Percentiles rank a stretch among this genome's conserved stretches.
These are phyloP conservation scores for Cephus nigrinus DNA, from an alignment of 2,888 invertebrate species.

Conservation along the genomic window DNA sequence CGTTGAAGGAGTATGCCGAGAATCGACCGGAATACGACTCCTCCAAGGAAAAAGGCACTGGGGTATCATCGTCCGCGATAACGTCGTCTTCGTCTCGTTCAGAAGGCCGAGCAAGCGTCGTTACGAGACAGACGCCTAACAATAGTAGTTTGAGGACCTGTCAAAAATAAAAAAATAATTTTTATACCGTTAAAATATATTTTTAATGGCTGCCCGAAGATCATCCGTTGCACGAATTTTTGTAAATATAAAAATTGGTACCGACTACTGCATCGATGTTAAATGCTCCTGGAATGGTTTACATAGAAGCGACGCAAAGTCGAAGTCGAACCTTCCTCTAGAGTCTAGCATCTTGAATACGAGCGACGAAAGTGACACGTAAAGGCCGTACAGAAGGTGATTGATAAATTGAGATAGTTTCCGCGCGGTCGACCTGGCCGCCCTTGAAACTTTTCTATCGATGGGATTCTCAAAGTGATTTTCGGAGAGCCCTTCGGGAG, in stretches of 20 bases:
- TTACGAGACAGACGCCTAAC: not conserved
- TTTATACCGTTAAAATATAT: not conserved
- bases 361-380: not conserved
- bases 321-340: not conserved
- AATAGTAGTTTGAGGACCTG: not conserved
- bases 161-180: not conserved
- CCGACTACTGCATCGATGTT: not conserved
- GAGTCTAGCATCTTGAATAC: not conserved
- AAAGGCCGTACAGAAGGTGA: not conserved
- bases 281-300: not conserved
- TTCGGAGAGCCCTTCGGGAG: slow-evolving; percentile 15
- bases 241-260: too few species aligned
- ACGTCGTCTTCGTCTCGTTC: not conserved
- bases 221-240: too few species aligned
- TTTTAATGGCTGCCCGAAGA: too few species aligned
- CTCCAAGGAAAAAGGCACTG: slow-evolving; percentile 56
- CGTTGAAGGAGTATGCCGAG: slow-evolving; percentile 61
- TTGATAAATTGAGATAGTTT: slow-evolving; percentile 28
- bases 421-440: not conserved
- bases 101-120: not conserved
- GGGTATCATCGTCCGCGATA: slow-evolving; percentile 7
- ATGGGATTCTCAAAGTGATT: slow-evolving; percentile 9
- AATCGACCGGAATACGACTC: slow-evolving; percentile 61
- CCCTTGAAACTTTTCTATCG: slow-evolving; percentile 31
- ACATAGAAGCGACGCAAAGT: not conserved